phyloP scores from a whole-genome alignment of 2,113 vertebrate species.

The Pachycephala philippinensis region DNA sequence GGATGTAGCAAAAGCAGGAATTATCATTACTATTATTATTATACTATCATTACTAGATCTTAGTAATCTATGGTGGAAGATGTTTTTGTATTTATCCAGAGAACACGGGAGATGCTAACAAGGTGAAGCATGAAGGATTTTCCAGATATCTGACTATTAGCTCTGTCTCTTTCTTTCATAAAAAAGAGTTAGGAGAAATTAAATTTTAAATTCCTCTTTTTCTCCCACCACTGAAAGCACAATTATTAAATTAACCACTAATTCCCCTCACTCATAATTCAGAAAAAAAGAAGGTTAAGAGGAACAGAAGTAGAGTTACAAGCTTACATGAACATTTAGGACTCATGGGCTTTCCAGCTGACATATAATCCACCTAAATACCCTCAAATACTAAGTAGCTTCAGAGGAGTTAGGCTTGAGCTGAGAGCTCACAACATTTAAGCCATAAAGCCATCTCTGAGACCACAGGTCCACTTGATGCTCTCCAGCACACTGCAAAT shows the following conservation, averaged over 20 bases:
- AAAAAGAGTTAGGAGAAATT: neutral
- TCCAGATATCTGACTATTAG: neutral
- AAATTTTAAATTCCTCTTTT: neutral
- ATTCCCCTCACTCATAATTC: neutral
- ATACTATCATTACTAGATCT: too few species aligned
- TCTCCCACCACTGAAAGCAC: neutral
- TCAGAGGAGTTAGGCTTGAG: neutral
- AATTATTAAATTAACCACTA: neutral
- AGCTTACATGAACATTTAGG: slow-evolving; percentile 9
- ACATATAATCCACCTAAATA: slow-evolving; percentile 44
- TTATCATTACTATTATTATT: neutral
- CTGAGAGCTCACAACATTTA: slow-evolving; percentile 31
- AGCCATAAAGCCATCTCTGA: slow-evolving; percentile 2
- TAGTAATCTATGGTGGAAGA: neutral
- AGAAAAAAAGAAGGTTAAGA: neutral
- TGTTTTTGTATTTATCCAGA: neutral
- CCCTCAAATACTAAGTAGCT: neutral
- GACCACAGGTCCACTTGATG: slow-evolving; percentile 6
- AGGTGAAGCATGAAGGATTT: neutral
- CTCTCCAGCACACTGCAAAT: neutral
- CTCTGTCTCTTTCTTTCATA: neutral
- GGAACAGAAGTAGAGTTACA: neutral
- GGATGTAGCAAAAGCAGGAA: neutral
- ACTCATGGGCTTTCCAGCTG: neutral
- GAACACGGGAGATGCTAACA: neutral